These are phyloP conservation scores for Silurus meridionalis DNA, from an alignment of 2,113 vertebrate genomes.

Conservation along the genomic window DNA sequence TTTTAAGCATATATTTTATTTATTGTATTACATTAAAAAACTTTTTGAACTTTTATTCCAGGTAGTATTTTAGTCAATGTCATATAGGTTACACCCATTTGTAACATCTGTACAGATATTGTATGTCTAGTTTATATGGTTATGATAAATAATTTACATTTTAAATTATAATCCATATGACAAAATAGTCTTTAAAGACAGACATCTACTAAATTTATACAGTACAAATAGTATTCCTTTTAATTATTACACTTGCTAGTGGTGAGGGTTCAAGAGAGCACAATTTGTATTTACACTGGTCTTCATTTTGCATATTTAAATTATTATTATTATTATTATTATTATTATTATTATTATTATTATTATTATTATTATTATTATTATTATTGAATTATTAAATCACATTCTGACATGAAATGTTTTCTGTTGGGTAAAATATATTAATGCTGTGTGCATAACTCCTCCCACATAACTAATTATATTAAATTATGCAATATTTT, in stretches of 20 bases:
- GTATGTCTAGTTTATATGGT: neutral
- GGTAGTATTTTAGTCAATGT: neutral
- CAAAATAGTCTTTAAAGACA: neutral
- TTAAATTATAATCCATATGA: neutral
- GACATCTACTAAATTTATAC: neutral
- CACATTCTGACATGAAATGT: neutral
- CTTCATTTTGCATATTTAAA: neutral
- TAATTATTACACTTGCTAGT: neutral
- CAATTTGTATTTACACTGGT: neutral
- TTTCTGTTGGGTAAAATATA: neutral
- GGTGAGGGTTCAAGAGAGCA: neutral
- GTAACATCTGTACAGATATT: too few relatives aligned
- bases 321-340: neutral
- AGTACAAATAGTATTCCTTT: neutral
- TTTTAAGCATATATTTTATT: too few relatives aligned
- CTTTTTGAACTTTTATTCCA: too few relatives aligned
- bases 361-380: too few relatives aligned
- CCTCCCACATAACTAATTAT: neutral
- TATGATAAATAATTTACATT: neutral
- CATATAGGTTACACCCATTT: neutral
- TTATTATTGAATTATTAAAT: neutral
- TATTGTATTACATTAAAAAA: too few relatives aligned
- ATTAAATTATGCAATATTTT: neutral
- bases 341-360: too few relatives aligned
- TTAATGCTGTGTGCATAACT: neutral